Evolutionary conservation across 64 coral and sea anemone genomes (phyloP).

Genomic region (Montipora foliosa): DNA sequence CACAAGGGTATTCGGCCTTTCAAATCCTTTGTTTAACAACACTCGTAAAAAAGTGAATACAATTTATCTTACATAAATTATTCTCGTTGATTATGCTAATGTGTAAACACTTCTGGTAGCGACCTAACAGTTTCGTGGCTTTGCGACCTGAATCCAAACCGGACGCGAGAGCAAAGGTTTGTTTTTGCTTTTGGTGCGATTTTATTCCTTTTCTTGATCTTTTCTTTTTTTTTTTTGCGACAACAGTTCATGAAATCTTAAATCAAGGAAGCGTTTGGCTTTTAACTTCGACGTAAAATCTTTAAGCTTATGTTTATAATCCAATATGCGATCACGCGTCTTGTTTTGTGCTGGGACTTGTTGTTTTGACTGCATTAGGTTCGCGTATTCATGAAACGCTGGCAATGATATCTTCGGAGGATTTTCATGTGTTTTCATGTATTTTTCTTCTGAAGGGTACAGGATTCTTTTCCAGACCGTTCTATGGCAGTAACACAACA

Average conservation of each 20-base stretch:
- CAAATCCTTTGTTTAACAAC: conserved; percentile 20
- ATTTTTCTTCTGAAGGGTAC: too few species aligned
- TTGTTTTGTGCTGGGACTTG: not conserved
- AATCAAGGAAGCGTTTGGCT: not conserved
- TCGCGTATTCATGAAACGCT: too few species aligned
- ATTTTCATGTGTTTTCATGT: too few species aligned
- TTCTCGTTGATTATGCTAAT: conserved; percentile 33
- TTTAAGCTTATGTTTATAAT: not conserved
- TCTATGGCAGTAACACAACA: too few species aligned
- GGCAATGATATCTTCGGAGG: too few species aligned
- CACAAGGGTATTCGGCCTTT: not conserved
- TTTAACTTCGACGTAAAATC: not conserved
- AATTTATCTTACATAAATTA: conserved; percentile 28
- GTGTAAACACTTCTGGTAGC: not conserved
- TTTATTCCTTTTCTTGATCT: not conserved
- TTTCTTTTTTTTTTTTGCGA: not conserved
- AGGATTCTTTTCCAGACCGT: too few species aligned
- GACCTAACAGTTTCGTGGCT: not conserved
- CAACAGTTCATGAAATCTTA: not conserved
- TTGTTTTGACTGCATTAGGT: not conserved
- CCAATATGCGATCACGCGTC: not conserved
- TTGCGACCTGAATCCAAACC: not conserved
- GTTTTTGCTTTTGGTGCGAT: not conserved
- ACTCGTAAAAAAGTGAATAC: conserved; percentile 16
- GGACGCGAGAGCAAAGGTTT: not conserved